Evolutionary conservation across 2,113 vertebrate genomes (phyloP).

Genomic region (Ceyx melanurus): DNA sequence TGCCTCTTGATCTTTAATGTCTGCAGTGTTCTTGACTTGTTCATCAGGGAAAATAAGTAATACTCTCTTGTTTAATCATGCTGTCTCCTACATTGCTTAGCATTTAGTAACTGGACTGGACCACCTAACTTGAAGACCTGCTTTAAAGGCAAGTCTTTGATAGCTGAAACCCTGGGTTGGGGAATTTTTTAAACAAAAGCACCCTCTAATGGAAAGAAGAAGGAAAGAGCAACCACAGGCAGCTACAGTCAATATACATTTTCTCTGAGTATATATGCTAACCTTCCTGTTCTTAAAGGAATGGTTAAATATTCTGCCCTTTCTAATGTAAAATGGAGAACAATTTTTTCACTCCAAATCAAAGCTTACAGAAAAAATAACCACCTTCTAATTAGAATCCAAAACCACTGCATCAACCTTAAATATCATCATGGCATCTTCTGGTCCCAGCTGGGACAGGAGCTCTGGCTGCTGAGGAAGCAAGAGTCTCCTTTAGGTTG

Average conservation of each 20-base stretch:
- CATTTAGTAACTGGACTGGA: slow-evolving; percentile 54
- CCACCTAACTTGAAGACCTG: slow-evolving; percentile 74
- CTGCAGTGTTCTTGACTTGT: slow-evolving; percentile 43
- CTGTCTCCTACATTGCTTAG: slow-evolving; percentile 69
- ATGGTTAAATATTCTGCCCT: not conserved
- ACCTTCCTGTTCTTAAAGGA: not conserved
- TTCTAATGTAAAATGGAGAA: not conserved
- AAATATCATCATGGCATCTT: not conserved
- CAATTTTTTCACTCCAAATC: not conserved
- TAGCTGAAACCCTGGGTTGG: not conserved
- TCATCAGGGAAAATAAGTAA: slow-evolving; percentile 70
- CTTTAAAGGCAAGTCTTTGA: slow-evolving; percentile 55
- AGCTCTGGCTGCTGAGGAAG: not conserved
- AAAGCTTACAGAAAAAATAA: not conserved
- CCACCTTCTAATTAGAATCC: not conserved
- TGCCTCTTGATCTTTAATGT: slow-evolving; percentile 66
- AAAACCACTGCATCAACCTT: not conserved
- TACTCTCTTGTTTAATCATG: slow-evolving; percentile 68
- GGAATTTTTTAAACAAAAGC: slow-evolving; percentile 65
- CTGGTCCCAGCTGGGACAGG: not conserved
- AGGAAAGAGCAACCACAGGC: not conserved
- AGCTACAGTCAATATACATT: not conserved
- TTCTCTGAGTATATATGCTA: not conserved
- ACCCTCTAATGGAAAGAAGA: slow-evolving; percentile 66
- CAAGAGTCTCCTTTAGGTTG: not conserved